Percentiles rank a stretch among this genome's conserved stretches.
Conservation (phyloP, 2,888 invertebrate genomes). For the Drosophila putrida region DNA sequence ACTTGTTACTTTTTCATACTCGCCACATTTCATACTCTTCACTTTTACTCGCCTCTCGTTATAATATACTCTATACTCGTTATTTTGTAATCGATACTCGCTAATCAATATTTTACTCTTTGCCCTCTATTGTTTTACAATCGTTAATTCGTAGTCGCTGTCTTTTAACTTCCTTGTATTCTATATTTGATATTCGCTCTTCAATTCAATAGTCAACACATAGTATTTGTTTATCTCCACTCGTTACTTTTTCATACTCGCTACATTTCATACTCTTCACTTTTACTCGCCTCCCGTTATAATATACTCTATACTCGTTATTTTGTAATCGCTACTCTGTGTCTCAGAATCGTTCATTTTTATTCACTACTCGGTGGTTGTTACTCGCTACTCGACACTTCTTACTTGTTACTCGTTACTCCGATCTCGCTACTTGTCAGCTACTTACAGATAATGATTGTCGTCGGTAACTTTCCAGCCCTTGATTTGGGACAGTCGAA, state of each 20-base stretch:
- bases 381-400: neutral
- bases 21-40: too few species aligned
- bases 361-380: neutral
- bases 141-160: too few species aligned
- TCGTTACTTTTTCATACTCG: neutral
- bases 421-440: neutral
- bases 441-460: slow-evolving; percentile 86
- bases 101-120: too few species aligned
- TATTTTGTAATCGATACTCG: neutral
- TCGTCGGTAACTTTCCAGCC: slow-evolving; percentile 97
- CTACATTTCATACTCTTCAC: neutral
- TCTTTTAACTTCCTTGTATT: too few species aligned
- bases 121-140: too few species aligned
- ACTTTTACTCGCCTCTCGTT: too few species aligned
- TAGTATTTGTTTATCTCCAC: neutral
- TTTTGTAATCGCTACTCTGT: neutral
- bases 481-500: slow-evolving; percentile 95
- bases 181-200: too few species aligned
- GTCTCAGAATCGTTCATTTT: neutral
- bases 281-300: neutral
- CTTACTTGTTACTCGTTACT: neutral
- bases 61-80: neutral
- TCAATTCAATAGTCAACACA: neutral
- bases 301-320: neutral
- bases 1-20: too few species aligned